A percentile compares a stretch with the other conserved stretches of the same genome.
phyloP scores from a whole-genome alignment of 2,113 vertebrate genomes.

The Ceyx cyanopectus region DNA sequence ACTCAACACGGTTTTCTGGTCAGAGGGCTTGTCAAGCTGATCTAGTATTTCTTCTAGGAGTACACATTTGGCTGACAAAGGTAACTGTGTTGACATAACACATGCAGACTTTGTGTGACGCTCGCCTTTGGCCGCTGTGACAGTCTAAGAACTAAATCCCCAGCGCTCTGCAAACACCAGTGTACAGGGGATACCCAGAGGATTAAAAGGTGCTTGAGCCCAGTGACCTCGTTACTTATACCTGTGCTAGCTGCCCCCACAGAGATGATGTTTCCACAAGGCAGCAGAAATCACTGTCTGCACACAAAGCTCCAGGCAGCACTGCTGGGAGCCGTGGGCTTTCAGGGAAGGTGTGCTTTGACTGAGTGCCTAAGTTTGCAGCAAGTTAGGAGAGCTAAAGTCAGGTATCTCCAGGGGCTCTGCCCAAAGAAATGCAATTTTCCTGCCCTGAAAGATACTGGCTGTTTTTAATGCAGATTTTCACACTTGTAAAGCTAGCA shows the following conservation, averaged over 20 bases:
- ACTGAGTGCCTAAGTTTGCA: background rate
- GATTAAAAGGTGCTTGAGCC: background rate
- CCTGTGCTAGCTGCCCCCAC: background rate
- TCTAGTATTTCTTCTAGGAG: background rate
- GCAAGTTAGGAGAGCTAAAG: background rate
- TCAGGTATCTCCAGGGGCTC: background rate
- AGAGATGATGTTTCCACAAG: background rate
- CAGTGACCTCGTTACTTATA: background rate
- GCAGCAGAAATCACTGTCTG: background rate
- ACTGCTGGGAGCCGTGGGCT: rapidly evolving
- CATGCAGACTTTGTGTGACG: background rate
- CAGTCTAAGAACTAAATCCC: background rate
- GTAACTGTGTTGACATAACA: conserved; percentile 15
- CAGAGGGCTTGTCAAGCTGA: conserved; percentile 20
- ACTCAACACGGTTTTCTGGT: background rate
- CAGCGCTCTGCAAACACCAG: background rate
- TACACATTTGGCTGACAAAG: conserved; percentile 41
- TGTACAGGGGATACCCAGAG: background rate
- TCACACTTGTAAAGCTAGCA: background rate
- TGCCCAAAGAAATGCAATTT: background rate
- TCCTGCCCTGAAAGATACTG: background rate
- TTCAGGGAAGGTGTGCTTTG: background rate
- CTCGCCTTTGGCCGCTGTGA: background rate
- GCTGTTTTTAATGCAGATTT: background rate
- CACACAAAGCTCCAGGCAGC: background rate